phyloP scores from a whole-genome alignment of 2,888 invertebrate species.

The Noctua janthina region DNA sequence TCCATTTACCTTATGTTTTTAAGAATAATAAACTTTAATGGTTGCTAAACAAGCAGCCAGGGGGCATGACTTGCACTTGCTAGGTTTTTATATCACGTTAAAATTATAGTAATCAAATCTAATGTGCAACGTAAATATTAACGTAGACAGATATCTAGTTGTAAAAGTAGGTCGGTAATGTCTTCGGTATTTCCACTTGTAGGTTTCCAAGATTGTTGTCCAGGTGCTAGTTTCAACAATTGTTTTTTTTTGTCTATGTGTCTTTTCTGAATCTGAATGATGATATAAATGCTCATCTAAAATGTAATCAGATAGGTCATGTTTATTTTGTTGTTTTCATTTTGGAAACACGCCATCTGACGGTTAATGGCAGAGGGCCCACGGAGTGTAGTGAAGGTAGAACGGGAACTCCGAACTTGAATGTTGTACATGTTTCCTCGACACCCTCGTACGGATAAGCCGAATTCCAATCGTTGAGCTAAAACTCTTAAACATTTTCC shows the following conservation, averaged over 20 bases:
- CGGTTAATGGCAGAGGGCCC: slow-evolving; percentile 1
- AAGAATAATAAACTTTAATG: not conserved
- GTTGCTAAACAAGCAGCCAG: not conserved
- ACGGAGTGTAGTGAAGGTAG: slow-evolving; percentile 6
- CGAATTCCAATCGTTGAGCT: slow-evolving; percentile 3
- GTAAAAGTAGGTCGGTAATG: slow-evolving; percentile 42
- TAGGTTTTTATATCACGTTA: slow-evolving; percentile 10
- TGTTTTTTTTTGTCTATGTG: too few species aligned
- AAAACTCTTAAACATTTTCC: not conserved
- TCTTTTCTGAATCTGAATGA: not conserved
- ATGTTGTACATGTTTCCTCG: slow-evolving; percentile 8
- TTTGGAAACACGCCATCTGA: slow-evolving; percentile 44
- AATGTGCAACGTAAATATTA: slow-evolving; percentile 28
- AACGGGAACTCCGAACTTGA: not conserved
- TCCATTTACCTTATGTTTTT: slow-evolving; percentile 1
- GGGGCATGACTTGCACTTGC: slow-evolving; percentile 3
- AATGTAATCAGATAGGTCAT: slow-evolving; percentile 1
- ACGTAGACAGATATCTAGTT: slow-evolving; percentile 20
- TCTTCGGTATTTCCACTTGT: slow-evolving; percentile 28
- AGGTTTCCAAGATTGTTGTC: slow-evolving; percentile 4
- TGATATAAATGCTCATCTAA: not conserved
- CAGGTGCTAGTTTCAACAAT: not conserved
- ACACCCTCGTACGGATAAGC: slow-evolving; percentile 16
- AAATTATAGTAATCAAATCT: slow-evolving; percentile 31
- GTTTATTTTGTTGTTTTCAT: slow-evolving; percentile 20